These are phyloP conservation scores for Folsomia manolachei DNA, from an alignment of 2,888 invertebrate genomes.

Conservation along the genomic window DNA sequence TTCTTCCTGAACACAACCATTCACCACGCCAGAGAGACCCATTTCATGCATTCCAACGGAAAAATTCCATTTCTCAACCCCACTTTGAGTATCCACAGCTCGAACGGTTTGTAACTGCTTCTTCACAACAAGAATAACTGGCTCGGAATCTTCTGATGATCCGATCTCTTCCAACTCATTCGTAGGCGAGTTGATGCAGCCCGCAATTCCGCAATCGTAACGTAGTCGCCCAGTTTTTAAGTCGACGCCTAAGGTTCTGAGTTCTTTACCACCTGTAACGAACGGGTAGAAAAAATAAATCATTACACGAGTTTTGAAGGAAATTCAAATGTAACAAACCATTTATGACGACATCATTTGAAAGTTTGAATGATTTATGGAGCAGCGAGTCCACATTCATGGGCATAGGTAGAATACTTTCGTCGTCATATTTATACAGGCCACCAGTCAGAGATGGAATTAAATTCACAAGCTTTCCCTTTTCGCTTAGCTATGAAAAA, in stretches of 20 bases:
- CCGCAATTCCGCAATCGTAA: conserved; percentile 73
- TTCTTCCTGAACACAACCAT: conserved; percentile 42
- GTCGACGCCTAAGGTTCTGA: conserved; percentile 80
- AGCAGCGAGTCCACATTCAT: conserved; percentile 81
- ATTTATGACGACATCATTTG: conserved; percentile 62
- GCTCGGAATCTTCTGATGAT: conserved; percentile 55
- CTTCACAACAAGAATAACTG: conserved; percentile 68
- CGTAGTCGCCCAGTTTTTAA: conserved; percentile 67
- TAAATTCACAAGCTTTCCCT: conserved; percentile 80
- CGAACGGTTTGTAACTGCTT: conserved; percentile 82
- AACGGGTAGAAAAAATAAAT: conserved; percentile 53
- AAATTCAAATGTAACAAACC: too few relatives aligned
- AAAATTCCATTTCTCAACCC: conserved; percentile 92
- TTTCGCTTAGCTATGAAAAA: conserved; percentile 67
- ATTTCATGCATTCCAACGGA: conserved; percentile 87
- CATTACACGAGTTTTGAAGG: too few relatives aligned
- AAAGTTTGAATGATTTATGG: conserved; percentile 76
- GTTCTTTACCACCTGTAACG: conserved; percentile 87
- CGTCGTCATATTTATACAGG: conserved; percentile 87
- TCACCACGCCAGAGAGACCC: conserved; percentile 50
- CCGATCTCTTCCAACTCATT: conserved; percentile 53
- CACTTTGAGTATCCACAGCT: conserved; percentile 81
- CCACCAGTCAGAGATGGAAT: conserved; percentile 91
- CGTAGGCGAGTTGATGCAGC: conserved; percentile 69
- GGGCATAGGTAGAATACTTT: conserved; percentile 76